Evolutionary conservation across 2,797 vertebrate species (phyloP).

Genomic region (Pangasius mekongensis): DNA sequence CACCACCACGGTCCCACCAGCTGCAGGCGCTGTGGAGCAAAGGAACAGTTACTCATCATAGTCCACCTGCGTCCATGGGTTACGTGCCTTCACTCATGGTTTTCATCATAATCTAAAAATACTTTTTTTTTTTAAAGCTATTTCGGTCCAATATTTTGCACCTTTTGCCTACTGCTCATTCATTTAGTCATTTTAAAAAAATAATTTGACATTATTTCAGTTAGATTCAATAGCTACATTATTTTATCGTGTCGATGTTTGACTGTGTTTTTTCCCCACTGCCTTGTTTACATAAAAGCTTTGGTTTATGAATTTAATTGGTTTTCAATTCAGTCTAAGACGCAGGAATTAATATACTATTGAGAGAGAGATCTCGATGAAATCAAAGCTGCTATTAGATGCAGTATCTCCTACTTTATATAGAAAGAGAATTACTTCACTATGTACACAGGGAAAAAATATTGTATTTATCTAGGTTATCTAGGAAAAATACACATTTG

Average conservation of each 20-base stretch:
- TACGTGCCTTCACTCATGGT: background rate
- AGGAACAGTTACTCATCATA: background rate
- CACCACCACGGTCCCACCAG: conserved; percentile 77
- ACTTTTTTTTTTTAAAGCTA: background rate
- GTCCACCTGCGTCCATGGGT: background rate
- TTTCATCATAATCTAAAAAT: background rate
- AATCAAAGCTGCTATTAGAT: background rate
- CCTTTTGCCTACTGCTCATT: background rate
- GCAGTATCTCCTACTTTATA: no score
- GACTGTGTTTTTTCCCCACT: no score
- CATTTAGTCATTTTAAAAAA: background rate
- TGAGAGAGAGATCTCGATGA: background rate
- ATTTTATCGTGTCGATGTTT: background rate
- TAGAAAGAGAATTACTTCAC: background rate
- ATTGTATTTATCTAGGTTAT: background rate
- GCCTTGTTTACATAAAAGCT: no score
- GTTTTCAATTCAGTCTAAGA: no score
- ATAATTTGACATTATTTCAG: background rate
- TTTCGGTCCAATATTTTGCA: background rate
- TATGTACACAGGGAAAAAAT: background rate
- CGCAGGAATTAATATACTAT: no score
- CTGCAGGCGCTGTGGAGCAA: conserved; percentile 75
- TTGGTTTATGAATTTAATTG: no score
- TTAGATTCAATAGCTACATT: background rate
- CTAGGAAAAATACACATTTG: conserved; percentile 1